These are phyloP conservation scores for Hemiscyllium ocellatum DNA, from an alignment of 2,113 vertebrate genomes.

Conservation along the genomic window DNA sequence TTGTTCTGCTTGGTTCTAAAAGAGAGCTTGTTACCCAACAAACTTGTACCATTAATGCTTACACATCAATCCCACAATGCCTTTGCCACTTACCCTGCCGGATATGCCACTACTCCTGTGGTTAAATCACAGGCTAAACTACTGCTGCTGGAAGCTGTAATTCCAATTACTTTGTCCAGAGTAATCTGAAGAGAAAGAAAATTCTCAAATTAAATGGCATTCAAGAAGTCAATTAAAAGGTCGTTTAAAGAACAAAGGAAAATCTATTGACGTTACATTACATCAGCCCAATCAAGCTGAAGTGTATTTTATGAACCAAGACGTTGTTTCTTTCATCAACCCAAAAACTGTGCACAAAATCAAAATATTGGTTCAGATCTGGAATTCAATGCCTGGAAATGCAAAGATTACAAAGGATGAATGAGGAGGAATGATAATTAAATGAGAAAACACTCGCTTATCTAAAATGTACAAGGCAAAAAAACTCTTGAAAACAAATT, in stretches of 20 bases:
- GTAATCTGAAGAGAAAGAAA: conserved; percentile 56
- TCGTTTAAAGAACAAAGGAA: background rate
- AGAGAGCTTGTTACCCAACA: background rate
- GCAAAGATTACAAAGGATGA: background rate
- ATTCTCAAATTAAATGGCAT: background rate
- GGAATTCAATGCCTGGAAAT: background rate
- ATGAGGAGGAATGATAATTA: background rate
- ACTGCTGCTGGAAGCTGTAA: conserved; percentile 66
- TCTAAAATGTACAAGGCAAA: background rate
- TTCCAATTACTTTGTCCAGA: conserved; percentile 74
- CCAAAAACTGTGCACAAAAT: background rate
- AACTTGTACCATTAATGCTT: background rate
- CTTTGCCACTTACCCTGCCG: conserved; percentile 66
- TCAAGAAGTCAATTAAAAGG: background rate
- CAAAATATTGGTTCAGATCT: background rate
- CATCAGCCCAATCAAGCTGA: background rate
- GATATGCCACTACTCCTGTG: conserved; percentile 70
- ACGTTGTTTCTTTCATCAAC: background rate
- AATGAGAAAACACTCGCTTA: too few species aligned
- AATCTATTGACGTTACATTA: background rate
- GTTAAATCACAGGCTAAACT: conserved; percentile 69
- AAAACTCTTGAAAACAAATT: background rate
- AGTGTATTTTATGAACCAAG: background rate
- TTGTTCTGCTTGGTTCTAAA: background rate
- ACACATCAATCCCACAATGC: background rate